Evolutionary conservation across 30 jellyfish, hydroid and myxozoan species (phyloP), one percentile per base, ranked within the genome.

Genomic region (Sanderia malayensis): DNA sequence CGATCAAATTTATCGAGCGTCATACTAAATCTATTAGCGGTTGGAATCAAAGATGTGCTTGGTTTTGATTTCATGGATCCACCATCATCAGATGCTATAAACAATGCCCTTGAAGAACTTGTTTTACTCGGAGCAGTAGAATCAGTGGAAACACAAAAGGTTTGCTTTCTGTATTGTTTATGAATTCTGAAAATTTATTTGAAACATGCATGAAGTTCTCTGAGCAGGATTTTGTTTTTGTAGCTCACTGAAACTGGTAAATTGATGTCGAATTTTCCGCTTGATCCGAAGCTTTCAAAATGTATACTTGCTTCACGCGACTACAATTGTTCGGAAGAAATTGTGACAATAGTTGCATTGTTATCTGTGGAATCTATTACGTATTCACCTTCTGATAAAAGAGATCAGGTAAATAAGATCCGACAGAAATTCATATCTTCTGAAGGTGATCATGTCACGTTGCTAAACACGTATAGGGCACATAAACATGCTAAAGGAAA

Each of bases 21-120:
- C 25, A 62, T 79, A 2, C 83, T 93, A 41, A 69, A 81, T 28
- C 60, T 93, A 80, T 73, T 93, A 7, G 87, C 97, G 4, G 55
- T 86, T 66, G 99, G 99, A 18, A 74, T 93, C 17, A 57, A 82
- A 33, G 95, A 86, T 72, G 79, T 86, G 7, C 20, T 71, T 2
- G 61, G 58, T 4, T 93, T 93, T 81, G 96, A 85, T 63, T 93
- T 87, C 34, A 84, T 93, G 96, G 94, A 82, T 65, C 92, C 94
- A 24, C 99, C 99, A 41, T 53, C 81, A 0, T 44, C 41, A 26
- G 86, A 58, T 18, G 65, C 89, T 37, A 52, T 93, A 26, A 59
- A 58, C 59, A 71, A 78, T 84, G 95, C 99, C 0, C 44, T 85
- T 17, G 78, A 75, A 19, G 94, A 93, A 62, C 72, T 93, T 60